Evolutionary conservation across 2,113 vertebrate species (phyloP).

Genomic region (Hippocampus guttulatus): DNA sequence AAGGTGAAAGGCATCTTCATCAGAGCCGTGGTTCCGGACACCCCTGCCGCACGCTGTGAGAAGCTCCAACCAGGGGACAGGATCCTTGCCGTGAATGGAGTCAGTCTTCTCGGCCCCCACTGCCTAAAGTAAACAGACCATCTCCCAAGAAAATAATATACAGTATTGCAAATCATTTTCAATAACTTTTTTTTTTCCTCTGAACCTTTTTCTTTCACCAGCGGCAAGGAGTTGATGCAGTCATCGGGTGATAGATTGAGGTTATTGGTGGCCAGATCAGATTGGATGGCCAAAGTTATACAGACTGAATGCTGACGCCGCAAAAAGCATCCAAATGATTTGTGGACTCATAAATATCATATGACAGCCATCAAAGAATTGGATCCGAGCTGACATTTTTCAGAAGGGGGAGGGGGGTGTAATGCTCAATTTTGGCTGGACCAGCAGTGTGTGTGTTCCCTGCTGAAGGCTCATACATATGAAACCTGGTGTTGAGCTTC

Average conservation of each 20-base stretch:
- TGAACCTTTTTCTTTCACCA: slow-evolving; percentile 25
- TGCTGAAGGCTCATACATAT: background rate
- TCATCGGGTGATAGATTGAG: slow-evolving; percentile 64
- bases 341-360: background rate
- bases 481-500: background rate
- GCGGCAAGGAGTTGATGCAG: slow-evolving; percentile 72
- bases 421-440: background rate
- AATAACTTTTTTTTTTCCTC: background rate
- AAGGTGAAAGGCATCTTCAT: slow-evolving; percentile 71
- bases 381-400: background rate
- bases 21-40: slow-evolving; percentile 68
- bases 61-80: slow-evolving; percentile 66
- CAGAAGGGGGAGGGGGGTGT: background rate
- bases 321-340: background rate
- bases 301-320: slow-evolving; percentile 44
- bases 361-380: background rate
- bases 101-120: slow-evolving; percentile 69
- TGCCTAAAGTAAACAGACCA: slow-evolving; percentile 56
- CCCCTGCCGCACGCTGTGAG: slow-evolving; percentile 64
- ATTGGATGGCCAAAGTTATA: slow-evolving; percentile 37
- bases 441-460: background rate
- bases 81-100: slow-evolving; percentile 76
- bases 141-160: background rate
- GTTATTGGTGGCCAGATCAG: slow-evolving; percentile 64
- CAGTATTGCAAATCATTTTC: background rate